Base-by-base conservation (phyloP, 2,888 invertebrate genomes). In the Philereme vetulata region DNA sequence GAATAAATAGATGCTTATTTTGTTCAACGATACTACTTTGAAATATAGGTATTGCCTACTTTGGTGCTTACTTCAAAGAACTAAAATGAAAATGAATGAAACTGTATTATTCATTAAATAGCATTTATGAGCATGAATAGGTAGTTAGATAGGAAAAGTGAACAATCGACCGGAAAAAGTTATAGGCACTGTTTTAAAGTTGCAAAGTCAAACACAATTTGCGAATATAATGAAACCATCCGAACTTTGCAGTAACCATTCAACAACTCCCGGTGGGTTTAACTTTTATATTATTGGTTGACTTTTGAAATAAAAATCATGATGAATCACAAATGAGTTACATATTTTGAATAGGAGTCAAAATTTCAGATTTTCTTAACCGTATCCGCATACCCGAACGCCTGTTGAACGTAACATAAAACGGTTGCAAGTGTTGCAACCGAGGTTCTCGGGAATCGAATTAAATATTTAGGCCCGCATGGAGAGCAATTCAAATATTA, bases 211-310 rank as follows among this genome's bases (percentile, higher is more conserved):
- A 60, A 51, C 62, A 48, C 47, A 62, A 61, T 56, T 65, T 43
- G 51, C 58, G 35, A 66, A 71, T 62, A 70, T 60, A 63, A 69
- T 68, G 59, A 72, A 67, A 66, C 65, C 48, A 72, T 72, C 64
- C 52, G 49, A 70, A 74, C 67, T 72, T 71, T 60, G 46, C 51
- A 53, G 57, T 52, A 62, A 63, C 66, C 64, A 62, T 67, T 60
- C 55, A 69, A 55, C 58, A 53, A 45, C 61, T 69, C 67, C 58
- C 65, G 58, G 49, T 56, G 55, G 65, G 54, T 63, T 55, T 33
- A 64, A 74, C 66, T 72, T 69, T 64, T 60, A 62, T 65, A 67
- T 70, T 56, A 57, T 53, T 61, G 51, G 21, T n/a, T n/a, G n/a
- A n/a, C 50, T 54, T 61, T 60, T 32, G 34, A 58, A 63, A 59